Evolutionary conservation across 2,888 invertebrate species (phyloP).

Genomic region (Rotaria sp.): DNA sequence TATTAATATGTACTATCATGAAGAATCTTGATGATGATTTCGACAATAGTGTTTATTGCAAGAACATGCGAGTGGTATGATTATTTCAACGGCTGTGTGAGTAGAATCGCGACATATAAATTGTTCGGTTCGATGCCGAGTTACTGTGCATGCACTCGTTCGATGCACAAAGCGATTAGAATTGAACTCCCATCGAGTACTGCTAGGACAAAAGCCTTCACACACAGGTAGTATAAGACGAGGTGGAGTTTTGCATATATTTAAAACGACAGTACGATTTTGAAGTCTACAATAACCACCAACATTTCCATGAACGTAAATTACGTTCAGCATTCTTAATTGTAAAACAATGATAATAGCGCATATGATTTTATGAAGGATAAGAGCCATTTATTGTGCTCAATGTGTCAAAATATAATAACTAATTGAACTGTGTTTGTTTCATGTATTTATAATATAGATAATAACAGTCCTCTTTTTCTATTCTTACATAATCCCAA

Average conservation of each 20-base stretch:
- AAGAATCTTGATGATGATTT: not conserved
- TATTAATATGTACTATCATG: not conserved
- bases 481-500: not conserved
- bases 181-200: not conserved
- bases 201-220: not conserved
- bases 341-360: not conserved
- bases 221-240: not conserved
- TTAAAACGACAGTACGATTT: not conserved
- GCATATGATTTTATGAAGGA: not conserved
- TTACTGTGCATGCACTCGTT: not conserved
- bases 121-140: not conserved
- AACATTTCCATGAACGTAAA: not conserved
- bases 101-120: not conserved
- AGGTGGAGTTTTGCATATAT: constrained; percentile 30
- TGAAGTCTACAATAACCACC: not conserved
- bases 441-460: not conserved
- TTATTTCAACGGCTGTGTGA: not conserved
- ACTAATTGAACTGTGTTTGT: not conserved
- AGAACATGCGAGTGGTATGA: not conserved
- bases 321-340: not conserved
- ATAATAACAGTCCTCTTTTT: not conserved
- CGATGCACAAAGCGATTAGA: not conserved
- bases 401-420: not conserved
- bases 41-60: constrained; percentile 12
- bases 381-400: not conserved